Evolutionary conservation across 1,140 invertebrate genomes (phyloP), one percentile per base, ranked within the genome.

Genomic region (Tetragonula clypearis): DNA sequence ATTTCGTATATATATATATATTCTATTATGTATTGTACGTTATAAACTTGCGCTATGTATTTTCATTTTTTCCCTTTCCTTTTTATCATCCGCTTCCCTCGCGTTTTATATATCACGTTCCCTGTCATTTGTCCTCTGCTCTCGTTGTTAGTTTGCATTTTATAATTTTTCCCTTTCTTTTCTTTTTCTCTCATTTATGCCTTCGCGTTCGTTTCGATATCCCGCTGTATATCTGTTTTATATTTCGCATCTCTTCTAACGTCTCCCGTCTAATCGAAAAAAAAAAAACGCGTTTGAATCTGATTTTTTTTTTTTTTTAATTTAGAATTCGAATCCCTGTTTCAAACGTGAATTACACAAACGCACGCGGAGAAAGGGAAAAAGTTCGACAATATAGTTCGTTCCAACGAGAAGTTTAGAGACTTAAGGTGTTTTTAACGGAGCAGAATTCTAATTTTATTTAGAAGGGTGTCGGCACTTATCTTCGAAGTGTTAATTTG

Each of bases 401-500:
- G n/a, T n/a, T n/a, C n/a, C n/a, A n/a, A n/a, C 23, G 12, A 62
- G 12, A 23, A 62, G 14, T 62, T n/a, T n/a, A n/a, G n/a, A n/a
- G 12, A 62, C 1, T 30, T 30, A 35, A 62, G n/a, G 14, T n/a
- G 49, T 65, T 19, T 19, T 49, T 19, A 41, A 56, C 56, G 17
- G 35, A 66, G 1, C 2, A 30, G 12, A 49, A 65, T n/a, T 19
- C 1, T 30, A 55, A 26, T 81, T 58, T 56, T 35, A 23, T 85
- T 81, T 74, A 89, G 88, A 4, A 15, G 58, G 84, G 72, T 65
- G 30, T 17, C 4, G 84, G 87, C 21, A 88, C 79, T 1, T 87
- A 87, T 72, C 80, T 93, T n/a, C 91, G 87, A 55, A 86, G 90
- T 17, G 92, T 90, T 21, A 66, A 75, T 17, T 62, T 93, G 15